phyloP scores from a whole-genome alignment of 1,140 invertebrate species.

The Hydropsyche tenuis region DNA sequence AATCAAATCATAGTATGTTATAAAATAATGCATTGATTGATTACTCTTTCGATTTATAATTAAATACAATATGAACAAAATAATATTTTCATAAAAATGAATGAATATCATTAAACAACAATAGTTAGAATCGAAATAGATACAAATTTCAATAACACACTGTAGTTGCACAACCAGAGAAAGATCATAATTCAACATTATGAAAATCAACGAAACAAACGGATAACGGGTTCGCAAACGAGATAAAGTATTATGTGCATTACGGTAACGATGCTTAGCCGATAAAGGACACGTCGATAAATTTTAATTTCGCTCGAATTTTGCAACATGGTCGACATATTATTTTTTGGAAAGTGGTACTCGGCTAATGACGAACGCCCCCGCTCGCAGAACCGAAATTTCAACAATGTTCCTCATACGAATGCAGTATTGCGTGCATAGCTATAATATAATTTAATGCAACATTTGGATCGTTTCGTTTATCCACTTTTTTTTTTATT shows the following conservation, averaged over 20 bases:
- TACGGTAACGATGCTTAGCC: not conserved
- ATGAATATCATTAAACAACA: too few relatives aligned
- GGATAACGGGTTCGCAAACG: not conserved
- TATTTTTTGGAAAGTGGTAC: slow-evolving; percentile 15
- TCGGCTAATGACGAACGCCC: slow-evolving; percentile 1
- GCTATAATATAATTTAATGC: too few relatives aligned
- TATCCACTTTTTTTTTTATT: too few relatives aligned
- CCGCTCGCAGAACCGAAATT: slow-evolving; percentile 4
- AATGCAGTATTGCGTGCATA: too few relatives aligned
- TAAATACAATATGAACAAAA: too few relatives aligned
- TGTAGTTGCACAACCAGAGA: not conserved
- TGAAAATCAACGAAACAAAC: slow-evolving; percentile 13
- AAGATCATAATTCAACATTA: slow-evolving; percentile 17
- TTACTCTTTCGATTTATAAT: too few relatives aligned
- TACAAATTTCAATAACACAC: not conserved
- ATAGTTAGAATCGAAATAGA: too few relatives aligned
- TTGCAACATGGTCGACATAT: not conserved
- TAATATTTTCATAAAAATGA: too few relatives aligned
- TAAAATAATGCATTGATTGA: too few relatives aligned
- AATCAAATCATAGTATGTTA: too few relatives aligned
- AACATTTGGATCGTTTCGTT: too few relatives aligned
- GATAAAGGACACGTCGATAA: not conserved
- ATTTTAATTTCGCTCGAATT: slow-evolving; percentile 8
- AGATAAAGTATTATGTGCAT: not conserved
- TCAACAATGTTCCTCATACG: too few relatives aligned